Evolutionary conservation across 1,140 invertebrate genomes (phyloP), one percentile per base, ranked within the genome.

Genomic region (Drosophila sucinea): DNA sequence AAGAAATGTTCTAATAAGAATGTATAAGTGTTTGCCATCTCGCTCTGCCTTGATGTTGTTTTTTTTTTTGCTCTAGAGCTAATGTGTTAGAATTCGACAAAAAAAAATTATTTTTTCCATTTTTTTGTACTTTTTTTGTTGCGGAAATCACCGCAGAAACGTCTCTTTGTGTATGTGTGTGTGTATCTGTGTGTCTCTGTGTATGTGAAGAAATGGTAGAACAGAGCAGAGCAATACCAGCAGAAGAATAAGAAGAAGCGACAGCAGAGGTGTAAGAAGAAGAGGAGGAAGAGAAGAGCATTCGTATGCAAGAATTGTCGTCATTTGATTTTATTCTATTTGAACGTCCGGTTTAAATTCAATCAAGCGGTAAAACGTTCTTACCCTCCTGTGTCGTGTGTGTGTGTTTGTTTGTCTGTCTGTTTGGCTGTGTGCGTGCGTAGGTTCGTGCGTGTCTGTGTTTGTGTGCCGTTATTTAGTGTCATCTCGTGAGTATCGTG

Each of bases 281-380:
- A 32, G 60, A 67, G 41, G 51, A 47, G 35, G 54, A 58, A 64
- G 32, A 35, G 54, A 58, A 38, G 35, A 61, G 47, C 32, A 67
- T 77, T 77, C 74, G 77, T 80, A 80, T 80, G 77, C 77, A 80
- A 77, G 77, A 80, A 74, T 80, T 80, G 78, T 79, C 77, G 67
- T 70, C 68, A 70, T 79, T 33, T 60, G 60, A 73, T 66, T 61
- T 67, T 55, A 57, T 81, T 73, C 66, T 73, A 38, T 73, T 58
- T 67, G 77, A 68, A 47, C 77, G 73, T 79, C 78, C 75, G 78
- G 78, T 84, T 87, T 69, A 74, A 82, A 83, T 87, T 83, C 80
- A 89, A 89, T 84, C 85, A 89, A 87, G 77, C 81, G 81, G 74
- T 64, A 84, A 84, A 32, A 56, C 32, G 35, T 47, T 38, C 35